Evolutionary conservation across 2,888 invertebrate species (phyloP).

Genomic region (Chaitophorus viminalis): DNA sequence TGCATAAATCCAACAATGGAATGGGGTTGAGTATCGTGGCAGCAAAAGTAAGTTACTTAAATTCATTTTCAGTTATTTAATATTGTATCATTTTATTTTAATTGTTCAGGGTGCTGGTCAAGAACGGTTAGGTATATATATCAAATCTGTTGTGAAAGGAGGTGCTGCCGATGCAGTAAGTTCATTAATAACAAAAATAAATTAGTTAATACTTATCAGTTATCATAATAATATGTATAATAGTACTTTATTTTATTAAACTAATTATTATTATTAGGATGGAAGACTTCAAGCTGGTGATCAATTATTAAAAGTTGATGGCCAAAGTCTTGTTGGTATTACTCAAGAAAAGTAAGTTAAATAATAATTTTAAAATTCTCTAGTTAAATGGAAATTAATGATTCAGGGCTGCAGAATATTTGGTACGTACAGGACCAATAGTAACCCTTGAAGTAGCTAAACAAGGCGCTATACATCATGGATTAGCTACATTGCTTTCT

Average conservation of each 20-base stretch:
- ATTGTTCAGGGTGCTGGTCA: constrained; percentile 77
- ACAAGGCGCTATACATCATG: constrained; percentile 97
- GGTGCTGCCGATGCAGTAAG: constrained; percentile 84
- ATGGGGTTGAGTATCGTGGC: constrained; percentile 99
- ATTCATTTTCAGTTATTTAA: neutral
- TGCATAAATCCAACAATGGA: constrained; percentile 94
- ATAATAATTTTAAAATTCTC: neutral
- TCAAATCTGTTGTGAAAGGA: constrained; percentile 96
- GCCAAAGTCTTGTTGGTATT: constrained; percentile 90
- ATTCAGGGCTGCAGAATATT: constrained; percentile 89
- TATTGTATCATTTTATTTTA: constrained; percentile 51
- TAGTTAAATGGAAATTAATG: constrained; percentile 5
- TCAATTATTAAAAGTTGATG: constrained; percentile 95
- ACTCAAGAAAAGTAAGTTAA: constrained; percentile 77
- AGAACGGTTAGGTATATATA: constrained; percentile 93
- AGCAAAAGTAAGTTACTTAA: constrained; percentile 78
- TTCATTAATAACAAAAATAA: constrained; percentile 62
- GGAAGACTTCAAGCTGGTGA: constrained; percentile 96
- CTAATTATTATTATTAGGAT: constrained; percentile 72
- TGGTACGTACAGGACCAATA: constrained; percentile 92
- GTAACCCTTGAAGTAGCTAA: constrained; percentile 97
- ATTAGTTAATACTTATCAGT: no score
- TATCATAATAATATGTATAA: neutral
- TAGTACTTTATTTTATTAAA: neutral
- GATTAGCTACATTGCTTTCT: constrained; percentile 89